Evolutionary conservation across 1,140 invertebrate species (phyloP).

Genomic region (Drosophila nigrodunni): DNA sequence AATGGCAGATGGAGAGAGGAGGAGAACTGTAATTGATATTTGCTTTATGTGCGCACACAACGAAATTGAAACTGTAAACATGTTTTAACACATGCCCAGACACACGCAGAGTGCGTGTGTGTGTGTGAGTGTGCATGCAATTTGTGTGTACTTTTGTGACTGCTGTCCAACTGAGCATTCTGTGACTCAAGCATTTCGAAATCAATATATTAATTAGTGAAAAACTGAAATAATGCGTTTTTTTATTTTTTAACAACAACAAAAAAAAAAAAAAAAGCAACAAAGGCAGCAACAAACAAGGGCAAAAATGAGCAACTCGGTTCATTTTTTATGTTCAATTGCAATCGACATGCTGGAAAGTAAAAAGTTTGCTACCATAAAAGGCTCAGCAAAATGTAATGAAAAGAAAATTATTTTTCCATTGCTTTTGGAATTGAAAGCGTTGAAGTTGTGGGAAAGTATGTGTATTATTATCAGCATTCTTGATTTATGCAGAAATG

Average conservation of each 20-base stretch:
- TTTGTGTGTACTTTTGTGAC: slow-evolving; percentile 53
- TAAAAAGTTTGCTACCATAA: slow-evolving; percentile 12
- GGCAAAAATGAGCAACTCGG: neutral
- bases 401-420: neutral
- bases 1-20: neutral
- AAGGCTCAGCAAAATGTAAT: slow-evolving; percentile 10
- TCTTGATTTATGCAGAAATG: too few relatives aligned
- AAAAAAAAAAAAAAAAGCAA: slow-evolving; percentile 8
- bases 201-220: slow-evolving; percentile 60
- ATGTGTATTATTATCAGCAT: too few relatives aligned
- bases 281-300: neutral
- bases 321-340: slow-evolving; percentile 5
- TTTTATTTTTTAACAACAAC: slow-evolving; percentile 12
- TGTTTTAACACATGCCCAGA: slow-evolving; percentile 64
- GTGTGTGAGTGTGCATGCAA: neutral
- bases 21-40: slow-evolving; percentile 71
- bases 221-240: slow-evolving; percentile 36
- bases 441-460: neutral
- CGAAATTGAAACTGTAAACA: slow-evolving; percentile 76
- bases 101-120: neutral
- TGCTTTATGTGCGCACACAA: slow-evolving; percentile 63
- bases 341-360: slow-evolving; percentile 13
- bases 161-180: slow-evolving; percentile 32
- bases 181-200: slow-evolving; percentile 30
- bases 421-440: neutral